phyloP scores from a whole-genome alignment of 2,113 vertebrate genomes.

The Misgurnus mizolepis region DNA sequence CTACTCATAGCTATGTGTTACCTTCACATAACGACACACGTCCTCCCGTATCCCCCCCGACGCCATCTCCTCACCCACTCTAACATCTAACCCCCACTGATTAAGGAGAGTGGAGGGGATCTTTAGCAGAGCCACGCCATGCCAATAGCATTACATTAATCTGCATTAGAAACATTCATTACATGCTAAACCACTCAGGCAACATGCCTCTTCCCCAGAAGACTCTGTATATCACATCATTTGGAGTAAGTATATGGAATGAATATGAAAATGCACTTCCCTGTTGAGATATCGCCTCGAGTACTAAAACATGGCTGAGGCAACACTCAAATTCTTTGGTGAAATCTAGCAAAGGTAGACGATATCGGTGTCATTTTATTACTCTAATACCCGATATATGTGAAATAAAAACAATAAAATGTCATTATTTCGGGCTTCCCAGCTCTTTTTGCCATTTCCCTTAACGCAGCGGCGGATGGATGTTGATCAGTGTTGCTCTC shows the following conservation, averaged over 20 bases:
- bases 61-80: slow-evolving; percentile 19
- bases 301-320: slow-evolving; percentile 31
- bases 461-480: slow-evolving; percentile 86
- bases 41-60: slow-evolving; percentile 11
- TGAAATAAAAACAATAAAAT: slow-evolving; percentile 15
- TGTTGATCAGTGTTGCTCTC: slow-evolving; percentile 99
- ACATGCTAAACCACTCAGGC: slow-evolving; percentile 71
- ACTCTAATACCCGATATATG: slow-evolving; percentile 1
- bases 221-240: slow-evolving; percentile 55
- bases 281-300: slow-evolving; percentile 22
- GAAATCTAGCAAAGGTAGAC: slow-evolving; percentile 31
- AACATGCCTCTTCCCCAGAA: slow-evolving; percentile 66
- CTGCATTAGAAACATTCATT: slow-evolving; percentile 80
- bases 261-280: slow-evolving; percentile 37
- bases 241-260: slow-evolving; percentile 29
- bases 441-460: slow-evolving; percentile 71
- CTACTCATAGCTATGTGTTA: slow-evolving; percentile 75
- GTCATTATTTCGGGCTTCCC: slow-evolving; percentile 45
- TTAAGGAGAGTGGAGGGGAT: slow-evolving; percentile 79
- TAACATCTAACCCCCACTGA: slow-evolving; percentile 63
- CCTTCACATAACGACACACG: slow-evolving; percentile 56
- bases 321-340: slow-evolving; percentile 20
- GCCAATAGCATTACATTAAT: slow-evolving; percentile 74
- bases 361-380: slow-evolving; percentile 28
- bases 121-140: slow-evolving; percentile 76